Evolutionary conservation across 2,888 invertebrate species (phyloP).

Genomic region (Falcaria lacertinaria): DNA sequence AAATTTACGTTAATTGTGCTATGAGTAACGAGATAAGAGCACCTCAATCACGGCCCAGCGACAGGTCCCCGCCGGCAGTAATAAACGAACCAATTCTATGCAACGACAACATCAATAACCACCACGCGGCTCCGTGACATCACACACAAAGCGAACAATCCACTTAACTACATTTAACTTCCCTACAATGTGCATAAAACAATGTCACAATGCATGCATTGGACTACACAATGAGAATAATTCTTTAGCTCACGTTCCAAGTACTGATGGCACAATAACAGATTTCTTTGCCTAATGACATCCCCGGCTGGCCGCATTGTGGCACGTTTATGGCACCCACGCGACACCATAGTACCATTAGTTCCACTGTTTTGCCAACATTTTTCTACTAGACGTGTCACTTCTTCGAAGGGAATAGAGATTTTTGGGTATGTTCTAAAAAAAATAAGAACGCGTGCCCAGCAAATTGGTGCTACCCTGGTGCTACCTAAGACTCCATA

Average conservation of each 20-base stretch:
- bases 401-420: conserved; percentile 61
- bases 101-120: conserved; percentile 48
- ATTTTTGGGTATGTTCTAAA: conserved; percentile 58
- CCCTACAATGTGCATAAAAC: conserved; percentile 71
- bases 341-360: conserved; percentile 74
- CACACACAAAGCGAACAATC: conserved; percentile 55
- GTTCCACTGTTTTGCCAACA: conserved; percentile 77
- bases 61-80: conserved; percentile 64
- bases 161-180: conserved; percentile 74
- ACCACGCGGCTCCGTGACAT: conserved; percentile 62
- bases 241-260: conserved; percentile 50
- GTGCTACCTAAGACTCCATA: too few species aligned
- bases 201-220: conserved; percentile 51
- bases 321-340: conserved; percentile 73
- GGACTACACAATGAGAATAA: conserved; percentile 36
- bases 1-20: conserved; percentile 11
- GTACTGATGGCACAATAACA: conserved; percentile 52
- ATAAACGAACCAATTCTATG: conserved; percentile 70
- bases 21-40: conserved; percentile 49
- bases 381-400: conserved; percentile 35
- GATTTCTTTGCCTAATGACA: conserved; percentile 64
- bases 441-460: conserved; percentile 62
- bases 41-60: conserved; percentile 53
- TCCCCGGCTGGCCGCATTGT: conserved; percentile 63
- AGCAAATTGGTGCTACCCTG: not conserved